phyloP scores from a whole-genome alignment of 2,888 invertebrate species.

The Ochropleura plecta region DNA sequence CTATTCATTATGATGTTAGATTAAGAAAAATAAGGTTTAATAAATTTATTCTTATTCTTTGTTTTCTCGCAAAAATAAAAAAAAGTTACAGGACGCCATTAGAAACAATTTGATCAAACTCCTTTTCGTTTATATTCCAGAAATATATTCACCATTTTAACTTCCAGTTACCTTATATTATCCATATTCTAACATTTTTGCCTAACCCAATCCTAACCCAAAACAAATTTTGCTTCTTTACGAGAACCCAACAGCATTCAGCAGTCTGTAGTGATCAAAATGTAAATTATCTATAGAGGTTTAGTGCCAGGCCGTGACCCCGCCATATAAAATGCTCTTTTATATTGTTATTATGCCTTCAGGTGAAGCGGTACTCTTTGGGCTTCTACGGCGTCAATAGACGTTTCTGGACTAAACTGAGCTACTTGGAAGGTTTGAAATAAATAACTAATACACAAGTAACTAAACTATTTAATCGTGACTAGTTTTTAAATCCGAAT shows the following conservation, averaged over 20 bases:
- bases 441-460: not conserved
- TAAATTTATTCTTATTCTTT: no score
- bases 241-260: constrained; percentile 22
- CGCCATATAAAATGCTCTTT: constrained; percentile 46
- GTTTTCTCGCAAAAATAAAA: no score
- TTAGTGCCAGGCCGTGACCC: constrained; percentile 36
- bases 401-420: constrained; percentile 19
- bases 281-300: constrained; percentile 54
- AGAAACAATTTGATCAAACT: not conserved
- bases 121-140: not conserved
- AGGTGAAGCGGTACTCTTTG: constrained; percentile 35
- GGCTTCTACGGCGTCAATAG: constrained; percentile 21
- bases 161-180: not conserved
- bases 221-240: constrained; percentile 24
- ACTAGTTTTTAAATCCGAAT: not conserved
- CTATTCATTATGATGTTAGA: no score
- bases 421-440: not conserved
- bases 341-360: constrained; percentile 47
- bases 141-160: not conserved
- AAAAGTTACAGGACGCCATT: not conserved
- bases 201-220: constrained; percentile 9
- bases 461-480: not conserved
- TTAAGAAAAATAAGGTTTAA: no score
- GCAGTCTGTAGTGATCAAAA: constrained; percentile 50
- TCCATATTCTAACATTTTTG: constrained; percentile 5